These are phyloP conservation scores for Polia nebulosa DNA, from an alignment of 2,888 invertebrate genomes.

Conservation along the genomic window DNA sequence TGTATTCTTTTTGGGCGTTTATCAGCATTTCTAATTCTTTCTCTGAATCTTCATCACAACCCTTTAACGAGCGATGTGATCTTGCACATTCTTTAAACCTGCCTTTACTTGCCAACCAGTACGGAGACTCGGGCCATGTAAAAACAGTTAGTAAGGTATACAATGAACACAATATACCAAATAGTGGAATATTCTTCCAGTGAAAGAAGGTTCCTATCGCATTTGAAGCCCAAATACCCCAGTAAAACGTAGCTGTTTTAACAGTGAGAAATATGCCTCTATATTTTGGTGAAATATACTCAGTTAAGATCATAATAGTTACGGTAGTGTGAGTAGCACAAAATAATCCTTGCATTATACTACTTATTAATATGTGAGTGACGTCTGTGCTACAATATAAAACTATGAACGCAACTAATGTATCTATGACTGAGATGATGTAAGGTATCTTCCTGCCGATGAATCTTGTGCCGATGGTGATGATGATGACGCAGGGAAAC, in stretches of 20 bases:
- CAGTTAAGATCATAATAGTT: constrained; percentile 64
- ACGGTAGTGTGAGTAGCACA: constrained; percentile 40
- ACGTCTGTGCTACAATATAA: constrained; percentile 62
- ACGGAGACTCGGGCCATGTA: constrained; percentile 64
- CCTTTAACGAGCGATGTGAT: constrained; percentile 72
- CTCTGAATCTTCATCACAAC: constrained; percentile 66
- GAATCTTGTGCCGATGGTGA: constrained; percentile 51
- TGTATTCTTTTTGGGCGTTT: constrained; percentile 63
- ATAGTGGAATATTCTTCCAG: constrained; percentile 68
- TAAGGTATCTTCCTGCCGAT: constrained; percentile 65
- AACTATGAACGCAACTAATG: constrained; percentile 54
- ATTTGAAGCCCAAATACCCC: constrained; percentile 70
- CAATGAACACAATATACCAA: constrained; percentile 57
- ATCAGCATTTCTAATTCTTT: constrained; percentile 70
- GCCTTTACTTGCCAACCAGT: constrained; percentile 74
- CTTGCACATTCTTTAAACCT: constrained; percentile 69
- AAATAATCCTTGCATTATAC: constrained; percentile 56
- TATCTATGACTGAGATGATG: constrained; percentile 43
- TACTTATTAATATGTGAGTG: constrained; percentile 64
- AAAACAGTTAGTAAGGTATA: constrained; percentile 55
- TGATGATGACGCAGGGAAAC: constrained; percentile 64
- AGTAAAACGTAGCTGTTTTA: constrained; percentile 66
- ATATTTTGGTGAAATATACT: constrained; percentile 70
- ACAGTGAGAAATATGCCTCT: constrained; percentile 69
- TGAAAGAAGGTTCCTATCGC: constrained; percentile 70